Conservation (phyloP, 2,888 invertebrate species). For the Nineta flava region DNA sequence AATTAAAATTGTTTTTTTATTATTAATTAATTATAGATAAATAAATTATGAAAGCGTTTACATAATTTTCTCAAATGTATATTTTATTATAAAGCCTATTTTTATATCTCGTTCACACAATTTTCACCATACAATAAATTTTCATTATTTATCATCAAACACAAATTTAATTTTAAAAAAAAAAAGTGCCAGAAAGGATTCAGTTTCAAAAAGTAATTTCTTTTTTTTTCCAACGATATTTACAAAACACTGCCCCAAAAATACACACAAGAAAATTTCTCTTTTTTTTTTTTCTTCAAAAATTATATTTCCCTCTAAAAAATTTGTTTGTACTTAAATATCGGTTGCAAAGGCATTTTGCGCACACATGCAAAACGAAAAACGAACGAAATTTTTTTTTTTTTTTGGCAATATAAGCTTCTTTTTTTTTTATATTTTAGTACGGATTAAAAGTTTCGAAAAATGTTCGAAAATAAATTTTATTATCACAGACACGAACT, state of each 20-base stretch:
- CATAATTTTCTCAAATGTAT: slow-evolving; percentile 13
- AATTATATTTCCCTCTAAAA: background rate
- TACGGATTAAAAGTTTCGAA: too few relatives aligned
- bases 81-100: slow-evolving; percentile 14
- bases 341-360: background rate
- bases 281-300: background rate
- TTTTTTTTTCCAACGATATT: too few relatives aligned
- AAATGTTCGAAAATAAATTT: too few relatives aligned
- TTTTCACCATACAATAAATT: slow-evolving; percentile 11
- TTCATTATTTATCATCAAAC: slow-evolving; percentile 1
- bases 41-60: slow-evolving; percentile 19
- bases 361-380: too few relatives aligned
- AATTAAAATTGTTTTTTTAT: too few relatives aligned
- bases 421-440: too few relatives aligned
- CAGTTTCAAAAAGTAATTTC: background rate
- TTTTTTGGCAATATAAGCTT: too few relatives aligned
- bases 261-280: too few relatives aligned
- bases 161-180: slow-evolving; percentile 3
- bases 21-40: slow-evolving; percentile 12
- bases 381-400: too few relatives aligned
- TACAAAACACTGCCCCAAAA: too few relatives aligned
- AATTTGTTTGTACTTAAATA: background rate
- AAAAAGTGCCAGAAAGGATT: background rate
- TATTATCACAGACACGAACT: too few relatives aligned
- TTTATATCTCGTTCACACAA: slow-evolving; percentile 7